Percentiles rank a stretch among this genome's conserved stretches.
Conservation (phyloP, 2,797 vertebrate species). For the Fistularia tabacaria region DNA sequence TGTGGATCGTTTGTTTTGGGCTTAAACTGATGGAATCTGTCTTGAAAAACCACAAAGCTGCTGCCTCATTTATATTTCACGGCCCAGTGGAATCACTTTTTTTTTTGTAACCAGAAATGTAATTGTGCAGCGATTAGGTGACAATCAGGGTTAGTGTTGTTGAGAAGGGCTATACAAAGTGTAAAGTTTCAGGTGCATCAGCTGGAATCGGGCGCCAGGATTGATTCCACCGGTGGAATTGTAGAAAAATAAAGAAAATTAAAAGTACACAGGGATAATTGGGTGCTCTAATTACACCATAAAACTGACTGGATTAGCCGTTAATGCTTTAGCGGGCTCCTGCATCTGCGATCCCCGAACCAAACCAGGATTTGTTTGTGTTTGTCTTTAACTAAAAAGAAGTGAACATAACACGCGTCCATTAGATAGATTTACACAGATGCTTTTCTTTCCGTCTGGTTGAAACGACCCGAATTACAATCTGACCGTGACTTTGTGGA, state of each 20-base stretch:
- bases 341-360: too few species aligned
- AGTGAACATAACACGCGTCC: too few species aligned
- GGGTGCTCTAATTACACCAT: neutral
- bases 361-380: too few species aligned
- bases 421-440: too few species aligned
- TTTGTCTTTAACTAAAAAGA: too few species aligned
- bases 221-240: conserved; percentile 2
- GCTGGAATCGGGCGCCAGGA: conserved; percentile 2
- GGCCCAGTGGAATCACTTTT: conserved; percentile 15
- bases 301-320: neutral
- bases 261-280: neutral
- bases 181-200: neutral
- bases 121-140: conserved; percentile 10
- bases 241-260: too few species aligned
- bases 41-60: conserved; percentile 16
- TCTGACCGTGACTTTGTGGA: too few species aligned
- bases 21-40: conserved; percentile 20
- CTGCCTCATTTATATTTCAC: conserved; percentile 29
- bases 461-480: too few species aligned
- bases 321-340: too few species aligned
- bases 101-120: conserved; percentile 1
- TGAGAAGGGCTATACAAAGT: conserved; percentile 4
- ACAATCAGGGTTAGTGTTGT: conserved; percentile 1
- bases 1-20: conserved; percentile 16
- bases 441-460: too few species aligned